These are phyloP conservation scores for Danaus plexippus DNA, from an alignment of 1,140 invertebrate genomes.

Conservation along the genomic window DNA sequence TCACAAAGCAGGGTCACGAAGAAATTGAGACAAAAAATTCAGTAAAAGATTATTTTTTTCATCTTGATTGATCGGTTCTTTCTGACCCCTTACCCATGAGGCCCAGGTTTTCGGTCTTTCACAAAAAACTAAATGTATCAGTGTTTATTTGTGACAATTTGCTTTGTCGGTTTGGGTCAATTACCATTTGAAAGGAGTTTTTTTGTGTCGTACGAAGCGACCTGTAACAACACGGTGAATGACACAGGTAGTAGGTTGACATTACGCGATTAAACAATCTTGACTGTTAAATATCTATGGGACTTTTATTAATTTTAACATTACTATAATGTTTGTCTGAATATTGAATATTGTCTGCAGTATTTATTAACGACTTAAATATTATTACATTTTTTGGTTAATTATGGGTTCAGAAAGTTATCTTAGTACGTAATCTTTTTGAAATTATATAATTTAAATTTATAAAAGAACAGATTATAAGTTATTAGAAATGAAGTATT, in stretches of 20 bases:
- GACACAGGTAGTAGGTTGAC: constrained; percentile 51
- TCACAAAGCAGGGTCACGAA: constrained; percentile 36
- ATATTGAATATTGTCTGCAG: no score
- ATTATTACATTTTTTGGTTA: no score
- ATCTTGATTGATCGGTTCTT: constrained; percentile 67
- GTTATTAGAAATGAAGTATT: no score
- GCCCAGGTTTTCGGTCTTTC: constrained; percentile 57
- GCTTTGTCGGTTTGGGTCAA: constrained; percentile 68
- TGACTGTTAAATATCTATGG: constrained; percentile 21
- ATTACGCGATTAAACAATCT: constrained; percentile 25
- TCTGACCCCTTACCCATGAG: constrained; percentile 66
- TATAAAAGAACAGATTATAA: no score
- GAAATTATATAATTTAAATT: no score
- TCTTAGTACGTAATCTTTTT: no score
- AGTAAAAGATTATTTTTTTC: constrained; percentile 59
- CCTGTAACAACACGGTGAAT: constrained; percentile 66
- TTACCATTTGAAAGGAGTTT: constrained; percentile 68
- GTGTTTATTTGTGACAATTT: constrained; percentile 73
- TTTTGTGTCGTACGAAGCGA: constrained; percentile 56
- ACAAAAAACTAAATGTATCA: constrained; percentile 65
- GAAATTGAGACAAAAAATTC: constrained; percentile 50
- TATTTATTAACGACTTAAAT: no score
- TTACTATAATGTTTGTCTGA: no score
- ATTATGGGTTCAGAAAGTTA: no score
- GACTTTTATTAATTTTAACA: no score